Evolutionary conservation across 2,113 vertebrate species (phyloP).

Genomic region (Alligator sinensis): DNA sequence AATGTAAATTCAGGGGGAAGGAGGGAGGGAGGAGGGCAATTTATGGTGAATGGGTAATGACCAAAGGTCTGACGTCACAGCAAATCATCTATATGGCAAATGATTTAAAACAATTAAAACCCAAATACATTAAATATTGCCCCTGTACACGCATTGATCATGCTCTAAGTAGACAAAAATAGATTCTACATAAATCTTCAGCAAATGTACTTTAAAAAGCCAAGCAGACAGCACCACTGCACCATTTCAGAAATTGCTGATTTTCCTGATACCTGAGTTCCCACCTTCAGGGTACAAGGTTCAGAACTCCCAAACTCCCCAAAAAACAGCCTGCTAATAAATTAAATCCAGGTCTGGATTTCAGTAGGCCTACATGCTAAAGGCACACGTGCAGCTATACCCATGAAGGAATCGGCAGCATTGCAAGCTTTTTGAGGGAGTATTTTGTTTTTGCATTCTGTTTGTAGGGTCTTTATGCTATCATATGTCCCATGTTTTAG

Average conservation of each 20-base stretch:
- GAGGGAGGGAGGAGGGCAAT: conserved; percentile 31
- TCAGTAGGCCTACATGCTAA: not conserved
- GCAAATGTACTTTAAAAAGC: conserved; percentile 54
- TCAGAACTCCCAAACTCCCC: not conserved
- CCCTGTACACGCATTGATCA: conserved; percentile 62
- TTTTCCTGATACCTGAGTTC: conserved; percentile 33
- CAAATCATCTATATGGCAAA: conserved; percentile 70
- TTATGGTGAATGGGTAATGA: conserved; percentile 66
- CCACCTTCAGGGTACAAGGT: not conserved
- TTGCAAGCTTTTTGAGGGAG: not conserved
- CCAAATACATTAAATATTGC: conserved; percentile 70
- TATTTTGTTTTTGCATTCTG: not conserved
- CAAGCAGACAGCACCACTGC: conserved; percentile 36
- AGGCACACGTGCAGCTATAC: not conserved
- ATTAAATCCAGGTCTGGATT: not conserved
- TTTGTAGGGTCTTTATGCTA: not conserved
- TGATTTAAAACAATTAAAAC: conserved; percentile 73
- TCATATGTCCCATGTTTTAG: not conserved
- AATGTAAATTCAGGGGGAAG: conserved; percentile 40
- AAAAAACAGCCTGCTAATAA: not conserved
- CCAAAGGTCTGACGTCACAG: conserved; percentile 53
- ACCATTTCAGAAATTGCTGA: conserved; percentile 43
- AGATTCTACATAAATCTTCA: conserved; percentile 74
- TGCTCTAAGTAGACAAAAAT: conserved; percentile 70
- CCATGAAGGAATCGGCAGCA: not conserved